Percentiles rank a stretch among this genome's conserved stretches.
Conservation (phyloP, 2,797 vertebrate species). For the Falco rusticolus region DNA sequence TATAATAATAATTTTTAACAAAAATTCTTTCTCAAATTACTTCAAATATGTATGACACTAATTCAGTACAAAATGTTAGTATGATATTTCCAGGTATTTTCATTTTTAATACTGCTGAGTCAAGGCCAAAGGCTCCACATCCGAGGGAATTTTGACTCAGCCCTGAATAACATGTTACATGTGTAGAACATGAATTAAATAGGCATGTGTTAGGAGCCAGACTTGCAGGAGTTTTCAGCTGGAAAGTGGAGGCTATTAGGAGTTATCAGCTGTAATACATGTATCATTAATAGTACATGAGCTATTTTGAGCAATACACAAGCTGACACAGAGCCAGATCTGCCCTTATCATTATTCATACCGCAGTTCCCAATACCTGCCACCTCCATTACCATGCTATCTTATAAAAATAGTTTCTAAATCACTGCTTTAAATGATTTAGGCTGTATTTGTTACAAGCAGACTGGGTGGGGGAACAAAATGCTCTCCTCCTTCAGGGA, state of each 20-base stretch:
- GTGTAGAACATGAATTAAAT: not conserved
- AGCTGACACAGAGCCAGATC: not conserved
- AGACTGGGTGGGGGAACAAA: not conserved
- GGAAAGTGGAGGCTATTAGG: not conserved
- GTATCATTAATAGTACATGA: not conserved
- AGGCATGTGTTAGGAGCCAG: not conserved
- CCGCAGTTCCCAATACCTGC: not conserved
- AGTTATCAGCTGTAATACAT: not conserved
- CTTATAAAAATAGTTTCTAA: not conserved
- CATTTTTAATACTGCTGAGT: not conserved
- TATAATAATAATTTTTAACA: not conserved
- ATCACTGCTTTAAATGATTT: not conserved
- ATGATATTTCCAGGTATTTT: not conserved
- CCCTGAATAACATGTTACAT: not conserved
- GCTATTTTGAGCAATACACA: not conserved
- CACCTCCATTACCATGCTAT: not conserved
- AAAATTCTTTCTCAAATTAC: not conserved
- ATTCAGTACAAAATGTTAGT: not conserved
- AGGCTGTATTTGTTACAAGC: not conserved
- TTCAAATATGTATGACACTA: not conserved
- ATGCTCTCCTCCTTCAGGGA: not conserved
- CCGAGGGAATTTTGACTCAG: not conserved
- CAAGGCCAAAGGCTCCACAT: not conserved
- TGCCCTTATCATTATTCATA: not conserved
- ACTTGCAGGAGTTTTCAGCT: not conserved